phyloP scores from a whole-genome alignment of 2,797 vertebrate species.

The Acanthiza pusilla region DNA sequence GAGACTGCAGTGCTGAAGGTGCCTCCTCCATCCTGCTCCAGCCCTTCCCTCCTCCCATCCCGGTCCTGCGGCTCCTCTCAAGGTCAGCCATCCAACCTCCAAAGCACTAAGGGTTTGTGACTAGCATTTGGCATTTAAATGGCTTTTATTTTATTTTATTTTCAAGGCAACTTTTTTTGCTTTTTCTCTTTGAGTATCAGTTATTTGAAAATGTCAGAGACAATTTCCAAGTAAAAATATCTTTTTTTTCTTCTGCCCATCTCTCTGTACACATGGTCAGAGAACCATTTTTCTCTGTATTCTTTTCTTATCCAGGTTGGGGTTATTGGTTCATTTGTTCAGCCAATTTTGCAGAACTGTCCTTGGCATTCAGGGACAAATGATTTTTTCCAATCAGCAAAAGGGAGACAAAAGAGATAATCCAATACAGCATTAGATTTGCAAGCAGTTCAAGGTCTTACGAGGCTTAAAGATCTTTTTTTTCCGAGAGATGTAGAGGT shows the following conservation, averaged over 20 bases:
- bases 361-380: constrained; percentile 34
- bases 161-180: not conserved
- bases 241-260: not conserved
- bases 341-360: constrained; percentile 34
- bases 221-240: not conserved
- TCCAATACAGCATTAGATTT: constrained; percentile 13
- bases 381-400: constrained; percentile 32
- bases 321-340: constrained; percentile 30
- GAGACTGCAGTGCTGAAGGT: not conserved
- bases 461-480: not conserved
- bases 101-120: not conserved
- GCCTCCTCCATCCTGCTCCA: not conserved
- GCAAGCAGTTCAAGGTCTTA: constrained; percentile 34
- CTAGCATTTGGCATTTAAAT: not conserved
- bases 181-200: not conserved
- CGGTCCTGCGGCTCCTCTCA: not conserved
- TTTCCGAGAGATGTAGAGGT: not conserved
- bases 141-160: constrained; percentile 15
- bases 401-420: constrained; percentile 44
- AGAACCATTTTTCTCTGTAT: not conserved
- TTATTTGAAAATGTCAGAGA: not conserved
- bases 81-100: not conserved
- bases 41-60: not conserved
- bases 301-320: not conserved
- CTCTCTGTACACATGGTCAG: not conserved